These are phyloP conservation scores for Ypsolopha sequella DNA, from an alignment of 2,888 invertebrate species.

Conservation along the genomic window DNA sequence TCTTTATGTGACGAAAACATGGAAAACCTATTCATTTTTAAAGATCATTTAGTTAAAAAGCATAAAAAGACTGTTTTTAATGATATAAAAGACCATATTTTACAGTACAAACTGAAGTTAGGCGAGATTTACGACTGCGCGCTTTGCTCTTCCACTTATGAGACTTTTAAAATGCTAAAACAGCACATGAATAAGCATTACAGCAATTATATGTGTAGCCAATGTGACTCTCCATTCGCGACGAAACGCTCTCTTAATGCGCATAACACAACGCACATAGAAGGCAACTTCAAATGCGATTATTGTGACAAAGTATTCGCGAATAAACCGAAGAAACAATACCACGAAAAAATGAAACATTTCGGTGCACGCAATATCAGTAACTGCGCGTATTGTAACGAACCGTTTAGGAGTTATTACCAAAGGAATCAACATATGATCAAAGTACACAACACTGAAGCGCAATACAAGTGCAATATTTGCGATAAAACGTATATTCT, in stretches of 20 bases:
- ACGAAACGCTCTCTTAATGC: constrained; percentile 41
- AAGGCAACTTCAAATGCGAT: constrained; percentile 49
- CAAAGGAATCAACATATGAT: constrained; percentile 52
- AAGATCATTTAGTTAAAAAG: constrained; percentile 32
- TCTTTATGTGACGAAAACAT: constrained; percentile 28
- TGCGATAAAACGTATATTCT: constrained; percentile 41
- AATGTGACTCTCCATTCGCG: constrained; percentile 40
- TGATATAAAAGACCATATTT: constrained; percentile 48
- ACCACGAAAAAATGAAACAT: constrained; percentile 53
- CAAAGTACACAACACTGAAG: constrained; percentile 50
- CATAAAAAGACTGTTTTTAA: constrained; percentile 31
- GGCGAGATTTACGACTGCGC: constrained; percentile 46
- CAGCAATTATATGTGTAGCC: constrained; percentile 36
- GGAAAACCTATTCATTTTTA: constrained; percentile 24
- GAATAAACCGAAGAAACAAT: constrained; percentile 35
- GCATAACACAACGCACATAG: constrained; percentile 37
- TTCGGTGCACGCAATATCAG: constrained; percentile 44
- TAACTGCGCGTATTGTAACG: constrained; percentile 49
- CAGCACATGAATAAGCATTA: constrained; percentile 60
- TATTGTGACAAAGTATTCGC: constrained; percentile 50
- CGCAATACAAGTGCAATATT: constrained; percentile 52
- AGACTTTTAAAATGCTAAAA: constrained; percentile 55
- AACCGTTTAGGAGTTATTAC: constrained; percentile 48
- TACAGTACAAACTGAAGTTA: constrained; percentile 46
- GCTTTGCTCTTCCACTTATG: constrained; percentile 43